Evolutionary conservation across 2,888 invertebrate genomes (phyloP).

Genomic region (Oxystoma pomonae): DNA sequence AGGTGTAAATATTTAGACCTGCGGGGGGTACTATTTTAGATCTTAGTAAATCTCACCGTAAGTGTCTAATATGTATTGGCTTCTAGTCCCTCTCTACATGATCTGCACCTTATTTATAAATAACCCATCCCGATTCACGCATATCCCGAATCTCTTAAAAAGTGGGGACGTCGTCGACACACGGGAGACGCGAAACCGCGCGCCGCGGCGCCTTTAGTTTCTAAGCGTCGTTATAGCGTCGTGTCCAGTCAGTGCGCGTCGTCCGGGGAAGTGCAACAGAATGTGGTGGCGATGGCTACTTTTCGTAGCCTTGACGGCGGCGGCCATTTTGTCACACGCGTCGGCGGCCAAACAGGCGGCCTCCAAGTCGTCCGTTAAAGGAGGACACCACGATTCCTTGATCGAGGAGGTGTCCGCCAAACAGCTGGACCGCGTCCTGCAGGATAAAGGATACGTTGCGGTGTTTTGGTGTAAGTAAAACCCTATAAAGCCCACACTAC

Average conservation of each 20-base stretch:
- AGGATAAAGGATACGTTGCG: slow-evolving; percentile 90
- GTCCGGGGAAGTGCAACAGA: slow-evolving; percentile 36
- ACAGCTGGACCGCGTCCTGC: slow-evolving; percentile 83
- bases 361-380: slow-evolving; percentile 36
- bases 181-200: not conserved
- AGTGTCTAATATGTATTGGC: no score
- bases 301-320: slow-evolving; percentile 53
- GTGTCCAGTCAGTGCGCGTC: slow-evolving; percentile 25
- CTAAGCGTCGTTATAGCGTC: slow-evolving; percentile 2
- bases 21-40: no score
- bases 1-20: no score
- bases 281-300: slow-evolving; percentile 53
- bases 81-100: no score
- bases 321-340: slow-evolving; percentile 40
- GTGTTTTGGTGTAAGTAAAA: slow-evolving; percentile 96
- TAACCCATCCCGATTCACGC: not conserved
- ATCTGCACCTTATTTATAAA: not conserved
- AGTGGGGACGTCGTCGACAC: no score
- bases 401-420: slow-evolving; percentile 93
- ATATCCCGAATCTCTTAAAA: no score
- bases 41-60: no score
- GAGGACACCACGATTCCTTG: slow-evolving; percentile 51
- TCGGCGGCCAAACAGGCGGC: slow-evolving; percentile 39
- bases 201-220: slow-evolving; percentile 11
- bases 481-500: no score